These are phyloP conservation scores for Acanthurus tractus DNA, from an alignment of 2,797 vertebrate genomes.

Conservation along the genomic window DNA sequence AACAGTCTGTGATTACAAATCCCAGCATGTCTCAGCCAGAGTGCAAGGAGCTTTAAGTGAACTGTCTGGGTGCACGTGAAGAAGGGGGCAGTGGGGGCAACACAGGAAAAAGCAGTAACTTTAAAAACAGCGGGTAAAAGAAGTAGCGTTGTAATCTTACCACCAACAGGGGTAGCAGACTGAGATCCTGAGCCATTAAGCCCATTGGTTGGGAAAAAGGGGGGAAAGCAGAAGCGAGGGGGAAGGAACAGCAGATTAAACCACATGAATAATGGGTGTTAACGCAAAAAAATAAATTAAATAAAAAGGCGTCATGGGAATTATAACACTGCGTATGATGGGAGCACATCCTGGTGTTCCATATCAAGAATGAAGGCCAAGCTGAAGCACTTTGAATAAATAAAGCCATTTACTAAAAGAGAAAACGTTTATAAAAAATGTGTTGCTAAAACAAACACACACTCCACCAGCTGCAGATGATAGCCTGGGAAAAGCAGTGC, in stretches of 20 bases:
- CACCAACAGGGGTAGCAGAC: conserved; percentile 96
- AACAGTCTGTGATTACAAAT: conserved; percentile 58
- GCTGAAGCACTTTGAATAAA: conserved; percentile 55
- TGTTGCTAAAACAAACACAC: conserved; percentile 47
- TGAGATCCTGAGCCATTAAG: conserved; percentile 97
- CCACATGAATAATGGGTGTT: conserved; percentile 86
- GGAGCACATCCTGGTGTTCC: conserved; percentile 60
- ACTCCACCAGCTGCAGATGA: conserved; percentile 66
- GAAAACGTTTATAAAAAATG: conserved; percentile 45
- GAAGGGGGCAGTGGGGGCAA: conserved; percentile 66
- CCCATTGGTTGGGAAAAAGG: conserved; percentile 84
- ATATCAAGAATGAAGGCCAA: conserved; percentile 70
- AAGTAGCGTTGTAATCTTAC: conserved; percentile 92
- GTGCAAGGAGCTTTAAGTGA: conserved; percentile 73
- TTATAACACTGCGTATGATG: conserved; percentile 83
- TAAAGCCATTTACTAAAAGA: conserved; percentile 47
- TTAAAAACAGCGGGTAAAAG: conserved; percentile 75
- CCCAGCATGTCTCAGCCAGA: conserved; percentile 74
- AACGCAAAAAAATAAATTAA: conserved; percentile 76
- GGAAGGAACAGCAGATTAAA: conserved; percentile 93
- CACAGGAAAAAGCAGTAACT: conserved; percentile 70
- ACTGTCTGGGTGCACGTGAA: conserved; percentile 65
- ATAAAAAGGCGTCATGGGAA: conserved; percentile 82
- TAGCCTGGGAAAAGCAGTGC: conserved; percentile 73
- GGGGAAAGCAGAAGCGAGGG: conserved; percentile 80